Conservation (phyloP, 2,113 vertebrate species). For the Anoplopoma fimbria region DNA sequence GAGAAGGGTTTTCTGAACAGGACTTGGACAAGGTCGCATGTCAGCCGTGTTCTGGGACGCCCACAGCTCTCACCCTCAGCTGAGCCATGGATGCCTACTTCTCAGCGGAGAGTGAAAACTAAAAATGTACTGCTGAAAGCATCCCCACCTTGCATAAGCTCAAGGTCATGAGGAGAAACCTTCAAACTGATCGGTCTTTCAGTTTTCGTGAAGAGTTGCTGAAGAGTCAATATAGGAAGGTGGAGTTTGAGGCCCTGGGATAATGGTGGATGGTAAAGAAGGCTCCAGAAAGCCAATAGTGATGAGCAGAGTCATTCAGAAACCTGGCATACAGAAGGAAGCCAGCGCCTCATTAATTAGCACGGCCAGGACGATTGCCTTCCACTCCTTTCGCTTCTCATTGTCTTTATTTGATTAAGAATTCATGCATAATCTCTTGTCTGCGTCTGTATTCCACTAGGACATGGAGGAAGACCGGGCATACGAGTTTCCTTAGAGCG, state of each 20-base stretch:
- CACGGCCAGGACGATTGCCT: slow-evolving; percentile 45
- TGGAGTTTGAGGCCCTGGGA: slow-evolving; percentile 10
- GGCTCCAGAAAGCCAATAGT: slow-evolving; percentile 27
- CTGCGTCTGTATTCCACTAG: slow-evolving; percentile 45
- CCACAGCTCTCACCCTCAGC: slow-evolving; percentile 8
- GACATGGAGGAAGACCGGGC: slow-evolving; percentile 47
- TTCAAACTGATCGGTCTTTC: not conserved
- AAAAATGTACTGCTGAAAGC: not conserved
- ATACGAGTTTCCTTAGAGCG: slow-evolving; percentile 35
- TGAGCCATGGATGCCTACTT: slow-evolving; percentile 27
- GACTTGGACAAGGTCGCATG: slow-evolving; percentile 30
- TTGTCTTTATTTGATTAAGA: slow-evolving; percentile 76
- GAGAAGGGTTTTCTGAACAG: slow-evolving; percentile 12
- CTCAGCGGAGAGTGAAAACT: not conserved
- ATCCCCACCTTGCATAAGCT: not conserved
- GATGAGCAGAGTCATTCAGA: slow-evolving; percentile 59
- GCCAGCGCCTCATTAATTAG: slow-evolving; percentile 62
- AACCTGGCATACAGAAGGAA: slow-evolving; percentile 58
- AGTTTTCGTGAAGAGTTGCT: slow-evolving; percentile 20
- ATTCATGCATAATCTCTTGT: slow-evolving; percentile 74
- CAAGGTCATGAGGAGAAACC: slow-evolving; percentile 55
- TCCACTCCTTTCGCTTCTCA: slow-evolving; percentile 59
- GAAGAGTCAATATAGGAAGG: not conserved
- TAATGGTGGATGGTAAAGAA: slow-evolving; percentile 16
- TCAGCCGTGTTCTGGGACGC: slow-evolving; percentile 33